Conservation (phyloP, 2,888 invertebrate genomes). For the Athripsodes cinereus region DNA sequence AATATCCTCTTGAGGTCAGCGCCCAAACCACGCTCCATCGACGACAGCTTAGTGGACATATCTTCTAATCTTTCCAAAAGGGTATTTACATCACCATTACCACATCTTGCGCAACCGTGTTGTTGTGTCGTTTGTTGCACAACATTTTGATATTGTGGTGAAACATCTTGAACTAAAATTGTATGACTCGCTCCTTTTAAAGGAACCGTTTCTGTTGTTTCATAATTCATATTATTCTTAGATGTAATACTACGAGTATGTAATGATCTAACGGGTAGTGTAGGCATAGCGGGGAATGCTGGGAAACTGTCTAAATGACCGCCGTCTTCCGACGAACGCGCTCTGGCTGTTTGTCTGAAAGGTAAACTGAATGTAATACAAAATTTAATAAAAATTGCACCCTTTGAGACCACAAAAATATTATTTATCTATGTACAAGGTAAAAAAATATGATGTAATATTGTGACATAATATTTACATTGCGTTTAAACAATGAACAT, state of each 20-base stretch:
- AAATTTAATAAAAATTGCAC: not conserved
- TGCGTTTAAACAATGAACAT: no score
- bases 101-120: not conserved
- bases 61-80: conserved; percentile 49
- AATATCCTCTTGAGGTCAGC: conserved; percentile 70
- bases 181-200: conserved; percentile 22
- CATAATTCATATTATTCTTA: conserved; percentile 20
- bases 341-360: conserved; percentile 14
- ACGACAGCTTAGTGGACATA: conserved; percentile 60
- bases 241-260: conserved; percentile 22
- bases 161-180: conserved; percentile 39
- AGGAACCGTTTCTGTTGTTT: conserved; percentile 14
- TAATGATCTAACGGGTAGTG: conserved; percentile 18
- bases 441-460: no score
- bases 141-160: conserved; percentile 48
- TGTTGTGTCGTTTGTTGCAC: conserved; percentile 29
- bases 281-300: conserved; percentile 22
- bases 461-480: no score
- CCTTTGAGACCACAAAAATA: not conserved
- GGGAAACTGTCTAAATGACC: conserved; percentile 23
- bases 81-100: not conserved
- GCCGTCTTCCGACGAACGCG: conserved; percentile 25
- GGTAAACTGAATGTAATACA: not conserved
- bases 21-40: conserved; percentile 66
- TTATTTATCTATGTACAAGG: no score